Conservation (phyloP, 2,797 vertebrate species). For the Rhinella marina region DNA sequence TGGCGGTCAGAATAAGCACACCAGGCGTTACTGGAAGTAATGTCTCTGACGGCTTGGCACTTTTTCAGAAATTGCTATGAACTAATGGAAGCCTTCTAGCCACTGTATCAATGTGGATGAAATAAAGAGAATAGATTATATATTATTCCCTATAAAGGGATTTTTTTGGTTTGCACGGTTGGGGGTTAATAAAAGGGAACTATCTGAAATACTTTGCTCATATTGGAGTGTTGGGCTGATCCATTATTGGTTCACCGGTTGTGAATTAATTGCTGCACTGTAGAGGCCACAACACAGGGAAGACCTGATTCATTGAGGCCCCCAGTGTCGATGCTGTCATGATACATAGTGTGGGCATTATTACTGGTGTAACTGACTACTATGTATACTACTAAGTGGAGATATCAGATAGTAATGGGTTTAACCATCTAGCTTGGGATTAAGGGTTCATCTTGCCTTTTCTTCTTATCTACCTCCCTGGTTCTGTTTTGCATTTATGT, state of each 20-base stretch:
- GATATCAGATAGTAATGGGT: constrained; percentile 14
- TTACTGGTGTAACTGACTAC: constrained; percentile 40
- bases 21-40: not conserved
- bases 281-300: constrained; percentile 3
- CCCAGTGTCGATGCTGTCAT: not conserved
- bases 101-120: not conserved
- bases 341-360: constrained; percentile 35
- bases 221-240: not conserved
- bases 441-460: not conserved
- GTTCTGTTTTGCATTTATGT: not conserved
- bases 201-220: not conserved
- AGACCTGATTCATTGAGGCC: not conserved
- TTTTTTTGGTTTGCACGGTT: constrained; percentile 22
- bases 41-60: constrained; percentile 15
- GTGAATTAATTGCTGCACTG: not conserved
- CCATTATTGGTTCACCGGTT: not conserved
- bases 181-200: constrained; percentile 10
- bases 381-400: constrained; percentile 17
- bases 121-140: constrained; percentile 20
- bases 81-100: not conserved
- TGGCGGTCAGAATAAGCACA: constrained; percentile 20
- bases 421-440: constrained; percentile 11
- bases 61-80: not conserved
- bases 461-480: constrained; percentile 17
- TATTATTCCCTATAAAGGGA: constrained; percentile 4